A percentile compares a stretch with the other conserved stretches of the same genome.
Evolutionary conservation across 2,797 vertebrate species (phyloP).

Genomic region (Arctocebus calabarensis): DNA sequence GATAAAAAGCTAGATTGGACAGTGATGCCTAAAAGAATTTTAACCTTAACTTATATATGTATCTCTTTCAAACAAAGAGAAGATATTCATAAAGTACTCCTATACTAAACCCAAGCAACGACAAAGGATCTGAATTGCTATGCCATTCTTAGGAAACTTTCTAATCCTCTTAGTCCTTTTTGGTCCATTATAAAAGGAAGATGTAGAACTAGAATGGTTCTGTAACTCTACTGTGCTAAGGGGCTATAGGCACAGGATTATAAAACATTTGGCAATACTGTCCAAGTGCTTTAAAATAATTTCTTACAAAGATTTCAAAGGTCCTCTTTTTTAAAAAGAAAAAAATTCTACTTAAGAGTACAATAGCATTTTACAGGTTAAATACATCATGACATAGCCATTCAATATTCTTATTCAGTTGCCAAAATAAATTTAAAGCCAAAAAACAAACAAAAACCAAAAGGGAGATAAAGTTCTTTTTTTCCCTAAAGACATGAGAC

Average conservation of each 20-base stretch:
- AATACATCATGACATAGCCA: not conserved
- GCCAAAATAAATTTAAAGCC: not conserved
- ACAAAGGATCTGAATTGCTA: not conserved
- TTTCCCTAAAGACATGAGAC: not conserved
- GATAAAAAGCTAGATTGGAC: not conserved
- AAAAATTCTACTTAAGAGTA: not conserved
- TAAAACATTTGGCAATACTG: not conserved
- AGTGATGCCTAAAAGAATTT: not conserved
- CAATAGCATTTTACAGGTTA: not conserved
- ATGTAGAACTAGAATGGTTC: not conserved
- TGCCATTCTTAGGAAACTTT: not conserved
- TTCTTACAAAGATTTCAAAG: constrained; percentile 6
- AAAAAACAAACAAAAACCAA: not conserved
- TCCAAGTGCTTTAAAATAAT: not conserved
- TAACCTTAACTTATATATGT: not conserved
- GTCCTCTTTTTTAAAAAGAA: not conserved
- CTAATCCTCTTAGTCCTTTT: not conserved
- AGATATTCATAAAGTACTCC: not conserved
- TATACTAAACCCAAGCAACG: not conserved
- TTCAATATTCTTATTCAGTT: not conserved
- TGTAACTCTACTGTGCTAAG: not conserved
- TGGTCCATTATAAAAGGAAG: not conserved
- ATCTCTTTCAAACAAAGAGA: constrained; percentile 3
- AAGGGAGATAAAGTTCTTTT: not conserved
- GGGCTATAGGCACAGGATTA: not conserved